Base-by-base conservation (phyloP, 2,113 vertebrate genomes). In the Ophiodon elongatus region DNA sequence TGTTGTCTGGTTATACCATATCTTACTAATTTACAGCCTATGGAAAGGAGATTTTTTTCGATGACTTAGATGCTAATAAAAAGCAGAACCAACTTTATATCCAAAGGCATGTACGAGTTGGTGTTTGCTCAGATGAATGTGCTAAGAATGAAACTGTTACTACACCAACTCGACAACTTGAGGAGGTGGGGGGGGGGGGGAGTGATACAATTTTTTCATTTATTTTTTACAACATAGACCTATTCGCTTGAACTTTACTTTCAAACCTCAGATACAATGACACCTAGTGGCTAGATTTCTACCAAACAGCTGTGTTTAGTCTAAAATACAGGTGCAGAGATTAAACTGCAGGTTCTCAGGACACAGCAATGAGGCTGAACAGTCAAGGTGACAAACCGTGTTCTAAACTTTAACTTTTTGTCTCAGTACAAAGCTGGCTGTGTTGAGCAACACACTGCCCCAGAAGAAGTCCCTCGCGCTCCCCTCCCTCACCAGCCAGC, bases 401-500 rank as follows among this genome's bases (percentile, higher is more conserved):
- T 33, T 71, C 56, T 35, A 43, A 57, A 63, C 19, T 11, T 33
- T 56, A 43, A 76, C 56, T 76, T 68, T 54, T 54, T 8, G 4
- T 92, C 86, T 23, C 80, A 94, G 93, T 87, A 97, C 97, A 1
- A 96, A 97, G 81, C 89, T 99, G 94, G 97, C 97, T 45, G 95
- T 97, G 91, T 91, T 98, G 80, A 97, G 97, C 88, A 96, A 85
- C 92, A 96, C 89, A 80, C 93, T 98, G 73, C 97, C 96, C 17
- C 97, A 97, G 94, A 99, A 97, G 95, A 98, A 98, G 92, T 92
- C 97, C 1, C 95, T 96, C 0, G 89, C 96, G 45, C 95, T 98
- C 57, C 97, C 98, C 0, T 97, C 97, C 10, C 95, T 99, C 74
- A 99, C 98, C 74, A 97, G 94, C 89, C 98, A 98, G 84, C 98